These are phyloP conservation scores for Rattus rattus DNA, from an alignment of 2,113 vertebrate genomes.

Conservation along the genomic window DNA sequence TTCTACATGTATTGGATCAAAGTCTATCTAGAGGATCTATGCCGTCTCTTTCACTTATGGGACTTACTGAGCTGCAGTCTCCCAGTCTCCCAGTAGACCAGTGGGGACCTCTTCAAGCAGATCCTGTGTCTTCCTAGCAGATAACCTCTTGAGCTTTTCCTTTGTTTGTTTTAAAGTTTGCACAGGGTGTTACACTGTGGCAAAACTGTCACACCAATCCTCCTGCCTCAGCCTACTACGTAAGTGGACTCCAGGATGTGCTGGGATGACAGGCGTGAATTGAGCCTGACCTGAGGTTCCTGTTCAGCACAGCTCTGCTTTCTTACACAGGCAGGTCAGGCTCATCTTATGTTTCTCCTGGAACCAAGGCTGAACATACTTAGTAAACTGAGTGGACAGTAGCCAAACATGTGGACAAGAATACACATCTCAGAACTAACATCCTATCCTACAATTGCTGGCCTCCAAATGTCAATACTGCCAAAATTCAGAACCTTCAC, in stretches of 20 bases:
- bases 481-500: not conserved
- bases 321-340: not conserved
- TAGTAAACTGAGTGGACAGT: not conserved
- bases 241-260: not conserved
- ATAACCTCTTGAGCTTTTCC: not conserved
- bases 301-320: not conserved
- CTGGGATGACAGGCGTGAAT: not conserved
- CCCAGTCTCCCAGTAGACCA: not conserved
- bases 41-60: not conserved
- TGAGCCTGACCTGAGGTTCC: not conserved
- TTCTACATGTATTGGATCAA: constrained; percentile 9
- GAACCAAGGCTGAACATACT: not conserved
- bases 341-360: not conserved
- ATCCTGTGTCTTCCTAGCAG: not conserved
- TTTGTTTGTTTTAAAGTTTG: not conserved
- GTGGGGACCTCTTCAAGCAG: not conserved
- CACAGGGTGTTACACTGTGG: not conserved
- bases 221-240: not conserved
- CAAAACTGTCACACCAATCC: not conserved
- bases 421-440: not conserved
- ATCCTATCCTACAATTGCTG: not conserved
- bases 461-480: not conserved
- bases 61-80: constrained; percentile 24
- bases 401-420: not conserved
- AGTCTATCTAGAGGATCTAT: not conserved